Base-by-base conservation (phyloP, 1,140 invertebrate species). In the Phymorhynchus buccinoides region DNA sequence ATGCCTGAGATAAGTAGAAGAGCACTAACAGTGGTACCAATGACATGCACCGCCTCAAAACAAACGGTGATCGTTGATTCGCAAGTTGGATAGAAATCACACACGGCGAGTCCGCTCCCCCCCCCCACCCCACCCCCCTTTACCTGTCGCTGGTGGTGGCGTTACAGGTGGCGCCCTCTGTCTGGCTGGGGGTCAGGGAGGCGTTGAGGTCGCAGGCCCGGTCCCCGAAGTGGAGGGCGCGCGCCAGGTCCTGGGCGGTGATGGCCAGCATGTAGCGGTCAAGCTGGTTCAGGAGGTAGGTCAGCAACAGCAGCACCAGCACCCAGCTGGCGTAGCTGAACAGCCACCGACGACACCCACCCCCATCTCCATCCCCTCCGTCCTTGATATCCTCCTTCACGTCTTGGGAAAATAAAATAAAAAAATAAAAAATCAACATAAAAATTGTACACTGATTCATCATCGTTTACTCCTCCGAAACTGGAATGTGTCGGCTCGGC, bases 201-300 rank as follows among this genome's bases (percentile, higher is more conserved):
- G 85, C 84, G 81, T 97, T 97, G 41, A 96, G 93, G 94, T 97
- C 96, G 91, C 97, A 98, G 7, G 96, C 95, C 90, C 96, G 96
- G 93, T 98, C 97, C 6, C 97, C 97, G 89, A 97, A 98, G 88
- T 97, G 96, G 68, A 98, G 89, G 41, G 93, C 93, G 87, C 93
- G 94, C 12, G 94, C 93, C 83, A 94, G 90, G 2, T 93, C 90
- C 77, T 90, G 91, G 52, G 91, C 89, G 9, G 93, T 92, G 82
- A 94, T 93, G 62, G 93, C 90, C 80, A 94, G 86, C 89, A 93
- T 91, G 87, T 93, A 94, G 0, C 92, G 88, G 86, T 94, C 93
- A 41, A 94, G 88, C 88, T 94, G 94, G 87, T 94, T 94, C 4
- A 94, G 87, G n/a, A 94, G 88, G 87, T 94, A 94, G 1, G 93